Percentiles rank a stretch among this genome's conserved stretches.
These are phyloP conservation scores for Leptoteleia sp. DNA, from an alignment of 1,140 invertebrate species.

Conservation along the genomic window DNA sequence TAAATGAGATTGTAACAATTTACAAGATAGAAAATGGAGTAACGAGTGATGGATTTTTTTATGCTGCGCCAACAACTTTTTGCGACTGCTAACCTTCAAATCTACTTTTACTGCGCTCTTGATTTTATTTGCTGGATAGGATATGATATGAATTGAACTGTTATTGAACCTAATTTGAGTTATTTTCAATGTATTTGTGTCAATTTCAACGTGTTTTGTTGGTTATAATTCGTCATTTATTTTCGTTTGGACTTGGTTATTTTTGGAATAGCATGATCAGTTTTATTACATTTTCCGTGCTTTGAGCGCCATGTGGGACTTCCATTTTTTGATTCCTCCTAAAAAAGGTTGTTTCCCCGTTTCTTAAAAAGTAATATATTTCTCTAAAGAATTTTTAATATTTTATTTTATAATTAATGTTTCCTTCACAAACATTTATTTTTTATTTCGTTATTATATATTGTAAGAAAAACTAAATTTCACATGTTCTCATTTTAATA, in stretches of 20 bases:
- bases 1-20: too few relatives aligned
- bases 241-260: not conserved
- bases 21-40: too few relatives aligned
- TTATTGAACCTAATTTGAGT: too few relatives aligned
- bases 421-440: too few relatives aligned
- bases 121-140: not conserved
- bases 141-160: not conserved
- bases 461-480: too few relatives aligned
- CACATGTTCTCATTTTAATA: too few relatives aligned
- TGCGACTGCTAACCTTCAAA: constrained; percentile 22
- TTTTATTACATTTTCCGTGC: not conserved
- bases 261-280: constrained; percentile 2
- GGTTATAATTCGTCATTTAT: not conserved
- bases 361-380: too few relatives aligned
- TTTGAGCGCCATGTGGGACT: constrained; percentile 13
- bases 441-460: too few relatives aligned
- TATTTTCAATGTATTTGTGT: too few relatives aligned
- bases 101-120: constrained; percentile 1
- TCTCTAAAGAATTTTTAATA: too few relatives aligned
- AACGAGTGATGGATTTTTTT: not conserved
- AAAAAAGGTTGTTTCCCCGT: not conserved
- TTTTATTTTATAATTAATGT: too few relatives aligned
- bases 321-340: not conserved
- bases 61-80: constrained; percentile 8
- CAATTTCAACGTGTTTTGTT: too few relatives aligned